phyloP scores from a whole-genome alignment of 2,797 vertebrate species.

The Merluccius polli region DNA sequence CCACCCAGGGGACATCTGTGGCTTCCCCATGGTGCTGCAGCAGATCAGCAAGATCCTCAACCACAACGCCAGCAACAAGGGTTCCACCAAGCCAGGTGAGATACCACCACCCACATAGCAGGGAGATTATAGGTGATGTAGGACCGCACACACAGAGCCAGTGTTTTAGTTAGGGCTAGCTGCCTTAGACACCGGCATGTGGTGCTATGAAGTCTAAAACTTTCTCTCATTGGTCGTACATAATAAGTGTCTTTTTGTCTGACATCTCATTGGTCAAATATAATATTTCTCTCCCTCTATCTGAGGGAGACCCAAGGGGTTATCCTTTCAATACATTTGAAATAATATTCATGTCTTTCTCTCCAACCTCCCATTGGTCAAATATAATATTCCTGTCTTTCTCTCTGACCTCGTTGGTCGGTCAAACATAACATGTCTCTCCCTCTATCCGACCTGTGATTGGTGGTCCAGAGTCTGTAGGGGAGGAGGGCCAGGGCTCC shows the following conservation, averaged over 20 bases:
- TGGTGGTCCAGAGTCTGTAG: neutral
- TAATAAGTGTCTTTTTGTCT: neutral
- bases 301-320: too few species aligned
- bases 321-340: too few species aligned
- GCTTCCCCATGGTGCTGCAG: slow-evolving; percentile 85
- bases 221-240: neutral
- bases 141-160: too few species aligned
- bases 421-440: neutral
- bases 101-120: neutral
- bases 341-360: too few species aligned
- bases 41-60: slow-evolving; percentile 92
- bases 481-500: slow-evolving; percentile 77
- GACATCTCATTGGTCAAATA: neutral
- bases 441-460: neutral
- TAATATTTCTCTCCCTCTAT: neutral
- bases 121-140: too few species aligned
- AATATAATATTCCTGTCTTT: neutral
- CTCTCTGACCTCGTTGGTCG: neutral
- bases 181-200: too few species aligned
- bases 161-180: neutral
- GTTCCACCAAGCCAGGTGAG: slow-evolving; percentile 59
- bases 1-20: slow-evolving; percentile 76
- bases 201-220: too few species aligned
- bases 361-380: too few species aligned
- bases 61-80: slow-evolving; percentile 65